Conservation (phyloP, 2,888 invertebrate genomes). For the Philopedon plagiatum region DNA sequence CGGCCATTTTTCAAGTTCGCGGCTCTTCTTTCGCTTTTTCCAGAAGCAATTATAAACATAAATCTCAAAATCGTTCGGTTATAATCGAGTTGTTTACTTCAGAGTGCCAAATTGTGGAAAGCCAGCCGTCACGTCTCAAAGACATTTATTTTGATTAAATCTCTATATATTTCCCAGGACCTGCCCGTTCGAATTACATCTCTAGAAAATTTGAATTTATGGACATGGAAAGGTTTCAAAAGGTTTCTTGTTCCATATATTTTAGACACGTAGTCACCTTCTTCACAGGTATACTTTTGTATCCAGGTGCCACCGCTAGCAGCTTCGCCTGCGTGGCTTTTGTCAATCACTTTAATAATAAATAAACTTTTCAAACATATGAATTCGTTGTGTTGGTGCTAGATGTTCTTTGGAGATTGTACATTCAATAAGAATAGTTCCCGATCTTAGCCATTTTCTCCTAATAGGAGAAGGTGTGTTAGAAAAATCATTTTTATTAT, state of each 20-base stretch:
- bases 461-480: too few relatives aligned
- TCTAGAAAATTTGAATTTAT: conserved; percentile 30
- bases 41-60: conserved; percentile 23
- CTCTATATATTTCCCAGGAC: conserved; percentile 33
- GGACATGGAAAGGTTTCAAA: conserved; percentile 17
- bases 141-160: conserved; percentile 38
- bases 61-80: conserved; percentile 20
- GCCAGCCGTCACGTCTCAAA: conserved; percentile 31
- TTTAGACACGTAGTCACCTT: conserved; percentile 4
- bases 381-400: too few relatives aligned
- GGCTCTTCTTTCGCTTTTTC: not conserved
- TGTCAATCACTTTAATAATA: too few relatives aligned
- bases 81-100: conserved; percentile 25
- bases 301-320: not conserved
- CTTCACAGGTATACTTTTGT: not conserved
- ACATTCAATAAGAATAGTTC: too few relatives aligned
- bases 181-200: conserved; percentile 25
- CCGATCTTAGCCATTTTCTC: too few relatives aligned
- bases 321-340: not conserved
- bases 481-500: too few relatives aligned
- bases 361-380: too few relatives aligned
- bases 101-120: conserved; percentile 19
- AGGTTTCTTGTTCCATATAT: conserved; percentile 2
- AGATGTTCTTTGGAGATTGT: too few relatives aligned
- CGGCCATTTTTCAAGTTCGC: too few relatives aligned